Evolutionary conservation across 2,113 vertebrate species (phyloP).

Genomic region (Centropus unirufus): DNA sequence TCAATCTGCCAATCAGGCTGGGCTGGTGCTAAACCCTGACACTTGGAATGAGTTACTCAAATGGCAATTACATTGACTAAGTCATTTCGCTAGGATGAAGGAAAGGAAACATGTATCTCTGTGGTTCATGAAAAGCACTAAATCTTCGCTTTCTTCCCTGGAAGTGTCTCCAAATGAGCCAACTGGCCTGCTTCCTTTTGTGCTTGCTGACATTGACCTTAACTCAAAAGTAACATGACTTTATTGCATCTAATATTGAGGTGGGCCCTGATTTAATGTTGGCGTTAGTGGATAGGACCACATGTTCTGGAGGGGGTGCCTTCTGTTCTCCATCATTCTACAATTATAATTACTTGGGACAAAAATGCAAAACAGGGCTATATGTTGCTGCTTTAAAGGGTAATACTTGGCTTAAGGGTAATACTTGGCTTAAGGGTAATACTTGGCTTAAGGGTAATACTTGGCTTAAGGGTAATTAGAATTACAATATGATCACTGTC

Average conservation of each 20-base stretch:
- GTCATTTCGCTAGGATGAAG: neutral
- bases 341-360: neutral
- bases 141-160: neutral
- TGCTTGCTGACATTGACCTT: neutral
- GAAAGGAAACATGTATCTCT: accelerated
- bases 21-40: too few relatives aligned
- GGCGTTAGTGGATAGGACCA: neutral
- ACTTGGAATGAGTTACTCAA: neutral
- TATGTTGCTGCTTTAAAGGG: neutral
- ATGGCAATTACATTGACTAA: neutral
- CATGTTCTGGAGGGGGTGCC: neutral
- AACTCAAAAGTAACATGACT: neutral
- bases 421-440: neutral
- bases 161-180: neutral
- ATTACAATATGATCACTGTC: neutral
- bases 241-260: neutral
- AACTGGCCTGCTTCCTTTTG: neutral
- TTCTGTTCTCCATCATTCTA: neutral
- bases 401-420: neutral
- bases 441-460: neutral
- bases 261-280: neutral
- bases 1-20: too few relatives aligned
- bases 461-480: neutral
- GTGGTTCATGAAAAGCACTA: neutral
- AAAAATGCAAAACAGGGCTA: neutral